Percentiles rank a stretch among this genome's conserved stretches.
Evolutionary conservation across 2,113 vertebrate genomes (phyloP).

Genomic region (Heteronetta atricapilla): DNA sequence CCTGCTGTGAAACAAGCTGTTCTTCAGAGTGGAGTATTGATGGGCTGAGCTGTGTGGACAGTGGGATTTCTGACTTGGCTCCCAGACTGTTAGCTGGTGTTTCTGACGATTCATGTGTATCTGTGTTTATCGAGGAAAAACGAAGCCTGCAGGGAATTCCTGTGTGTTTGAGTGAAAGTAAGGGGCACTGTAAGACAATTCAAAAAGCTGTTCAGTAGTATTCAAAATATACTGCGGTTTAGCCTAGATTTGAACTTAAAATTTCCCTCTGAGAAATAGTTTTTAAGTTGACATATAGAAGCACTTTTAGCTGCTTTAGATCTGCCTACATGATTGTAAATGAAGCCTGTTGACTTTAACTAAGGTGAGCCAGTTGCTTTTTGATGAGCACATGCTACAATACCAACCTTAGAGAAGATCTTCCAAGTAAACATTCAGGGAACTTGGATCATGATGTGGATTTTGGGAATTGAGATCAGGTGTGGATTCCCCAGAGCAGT

Average conservation of each 20-base stretch:
- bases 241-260: neutral
- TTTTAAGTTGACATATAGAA: neutral
- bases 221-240: neutral
- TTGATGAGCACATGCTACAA: neutral
- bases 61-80: neutral
- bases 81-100: neutral
- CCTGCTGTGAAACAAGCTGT: neutral
- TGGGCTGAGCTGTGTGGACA: neutral
- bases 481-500: neutral
- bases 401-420: neutral
- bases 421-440: neutral
- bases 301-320: neutral
- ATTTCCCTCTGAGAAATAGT: neutral
- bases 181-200: neutral
- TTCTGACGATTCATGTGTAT: neutral
- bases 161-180: neutral
- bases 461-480: no score
- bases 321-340: neutral
- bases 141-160: neutral
- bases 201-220: neutral
- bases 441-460: neutral
- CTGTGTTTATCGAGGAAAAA: neutral
- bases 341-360: neutral
- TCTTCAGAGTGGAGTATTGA: neutral
- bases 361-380: neutral